Evolutionary conservation across 2,113 vertebrate species (phyloP), one percentile per base, ranked within the genome.

Genomic region (Pluvialis apricaria): DNA sequence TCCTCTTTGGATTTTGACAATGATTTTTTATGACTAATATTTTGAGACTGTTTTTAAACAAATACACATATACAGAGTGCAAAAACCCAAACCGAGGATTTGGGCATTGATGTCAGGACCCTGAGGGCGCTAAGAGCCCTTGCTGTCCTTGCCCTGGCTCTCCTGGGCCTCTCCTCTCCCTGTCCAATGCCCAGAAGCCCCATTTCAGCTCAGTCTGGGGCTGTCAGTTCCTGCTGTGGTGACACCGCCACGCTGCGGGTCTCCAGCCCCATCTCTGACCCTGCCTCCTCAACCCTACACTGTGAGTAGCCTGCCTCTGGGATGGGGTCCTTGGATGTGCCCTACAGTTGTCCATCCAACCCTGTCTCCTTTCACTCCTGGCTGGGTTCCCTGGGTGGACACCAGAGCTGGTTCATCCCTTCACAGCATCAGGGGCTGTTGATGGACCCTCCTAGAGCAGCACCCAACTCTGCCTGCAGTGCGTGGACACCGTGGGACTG

Each of bases 401-500:
- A 77, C 13, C 52, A 55, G 58, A 15, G 4, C 21, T 34, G 8
- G 24, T 42, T 86, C 25, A 29, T 25, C 17, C 10, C 10, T 14
- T 49, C 15, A 28, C 10, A 28, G 11, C 14, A 18, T 38, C n/a
- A 18, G 21, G 6, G 45, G 10, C 31, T 61, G 44, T 24, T 2
- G 1, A 25, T 13, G 6, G n/a, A 49, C n/a, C 31, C n/a, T 16
- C 7, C 16, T 25, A 34, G 38, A n/a, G 52, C 16, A 29, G 12
- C 20, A 86, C 8, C 22, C 16, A 9, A 5, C 42, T 40, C 36
- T 19, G 15, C 34, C 34, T 61, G 11, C 0, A 1, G 15, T 40
- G 10, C 28, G 21, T 15, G 4, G 38, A 14, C 1, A 2, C 29
- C 0, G 1, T 47, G 57, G 38, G 47, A 54, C 64, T 42, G 29